Evolutionary conservation across 2,797 vertebrate genomes (phyloP), one percentile per base, ranked within the genome.

Genomic region (Darevskia nairensis): DNA sequence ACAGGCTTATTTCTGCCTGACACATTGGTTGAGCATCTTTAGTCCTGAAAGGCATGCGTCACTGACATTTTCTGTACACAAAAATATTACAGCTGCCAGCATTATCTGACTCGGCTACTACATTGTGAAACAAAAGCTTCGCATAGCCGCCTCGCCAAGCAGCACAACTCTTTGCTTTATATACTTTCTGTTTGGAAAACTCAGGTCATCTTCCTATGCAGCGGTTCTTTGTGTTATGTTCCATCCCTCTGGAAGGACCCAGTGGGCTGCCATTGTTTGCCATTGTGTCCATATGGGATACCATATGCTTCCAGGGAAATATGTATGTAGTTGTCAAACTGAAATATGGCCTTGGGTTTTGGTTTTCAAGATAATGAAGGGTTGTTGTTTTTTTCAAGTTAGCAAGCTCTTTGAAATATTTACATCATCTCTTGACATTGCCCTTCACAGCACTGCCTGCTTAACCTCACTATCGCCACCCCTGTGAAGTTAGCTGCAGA

Each of bases 1-100:
- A 78, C 25, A 82, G 82, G 8, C 4, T 91, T 86, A 76, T 77
- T 44, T 82, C 50, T 82, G 55, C n/a, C 80, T 41, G 86, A 87
- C 89, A 86, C 66, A 55, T 39, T 61, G 35, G 44, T 83, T 25
- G 15, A 25, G 27, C 75, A 27, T 50, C 50, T 7, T 64, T 23
- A 55, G 79, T 32, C 32, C 41, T 59, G 87, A 86, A 81, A 84
- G 61, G 76, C 86, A 72, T 69, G 66, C 77, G 46, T 89, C 85
- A 89, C 25, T 86, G 69, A 41, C 75, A 35, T 75, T 78, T 32
- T 41, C 19, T 66, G 75, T 4, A 6, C 13, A 79, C 8, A n/a
- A 19, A 35, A 41, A 55, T 74, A 72, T 23, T 71, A 35, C 21
- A 71, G 68, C 80, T 84, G 59, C 71, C 39, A 32, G 66, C 50